Evolutionary conservation across 2,797 vertebrate species (phyloP).

Genomic region (Crypturellus tataupa): DNA sequence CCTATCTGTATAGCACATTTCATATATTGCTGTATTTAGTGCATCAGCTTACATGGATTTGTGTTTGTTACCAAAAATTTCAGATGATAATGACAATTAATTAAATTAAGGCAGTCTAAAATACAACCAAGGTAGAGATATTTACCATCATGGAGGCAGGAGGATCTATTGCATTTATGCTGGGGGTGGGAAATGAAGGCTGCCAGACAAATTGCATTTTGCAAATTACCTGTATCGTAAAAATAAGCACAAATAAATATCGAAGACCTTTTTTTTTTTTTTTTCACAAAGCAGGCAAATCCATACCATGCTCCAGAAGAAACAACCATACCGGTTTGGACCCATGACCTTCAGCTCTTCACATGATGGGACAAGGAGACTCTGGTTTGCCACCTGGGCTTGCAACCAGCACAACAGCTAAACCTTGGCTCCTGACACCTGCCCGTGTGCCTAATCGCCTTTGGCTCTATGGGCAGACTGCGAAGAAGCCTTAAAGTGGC

Average conservation of each 20-base stretch:
- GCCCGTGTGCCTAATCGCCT: neutral
- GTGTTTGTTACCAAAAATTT: neutral
- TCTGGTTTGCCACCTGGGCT: neutral
- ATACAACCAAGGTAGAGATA: neutral
- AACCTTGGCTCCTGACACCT: neutral
- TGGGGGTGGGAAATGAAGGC: neutral
- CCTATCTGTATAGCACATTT: neutral
- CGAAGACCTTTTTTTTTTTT: neutral
- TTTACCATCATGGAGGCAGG: neutral
- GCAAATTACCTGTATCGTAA: neutral
- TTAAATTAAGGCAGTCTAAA: neutral
- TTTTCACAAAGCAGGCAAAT: neutral
- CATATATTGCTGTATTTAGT: neutral
- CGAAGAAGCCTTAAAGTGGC: neutral
- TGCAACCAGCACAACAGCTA: conserved; percentile 43
- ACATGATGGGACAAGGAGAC: neutral
- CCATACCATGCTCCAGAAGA: neutral
- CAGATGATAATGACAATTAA: neutral
- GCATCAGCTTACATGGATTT: neutral
- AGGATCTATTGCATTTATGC: neutral
- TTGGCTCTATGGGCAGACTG: neutral
- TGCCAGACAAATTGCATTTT: neutral
- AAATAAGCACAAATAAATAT: neutral
- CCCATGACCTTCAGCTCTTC: neutral
- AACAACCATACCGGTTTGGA: neutral